Evolutionary conservation across 2,888 invertebrate species (phyloP), one percentile per base, ranked within the genome.

Genomic region (Drosophila fulvimacula): DNA sequence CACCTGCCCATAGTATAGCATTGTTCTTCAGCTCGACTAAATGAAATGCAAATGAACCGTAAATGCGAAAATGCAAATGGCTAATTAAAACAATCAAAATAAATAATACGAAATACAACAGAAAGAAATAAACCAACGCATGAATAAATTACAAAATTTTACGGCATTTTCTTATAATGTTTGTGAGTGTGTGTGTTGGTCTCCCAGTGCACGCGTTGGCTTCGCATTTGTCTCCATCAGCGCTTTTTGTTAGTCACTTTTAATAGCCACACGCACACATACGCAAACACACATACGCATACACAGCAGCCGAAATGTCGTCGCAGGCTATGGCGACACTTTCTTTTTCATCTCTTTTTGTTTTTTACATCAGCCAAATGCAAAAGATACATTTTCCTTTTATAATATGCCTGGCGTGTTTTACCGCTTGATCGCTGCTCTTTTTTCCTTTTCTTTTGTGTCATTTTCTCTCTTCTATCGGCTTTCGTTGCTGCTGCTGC

Each of bases 301-400:
- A 63, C 53, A 49, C 53, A 76, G 62, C 63, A 64, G 61, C 62
- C 73, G 36, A 68, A 74, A 66, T 65, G 56, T 63, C 62, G 68
- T 63, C 60, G 73, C 68, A 81, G 71, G 70, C 81, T 70, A 57
- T 62, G 60, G 71, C 66, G 72, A 75, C 81, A 88, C 87, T 88
- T 88, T 83, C 88, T 83, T 88, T 83, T 85, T 85, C 82, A 85
- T 79, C 76, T 88, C 68, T 77, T 64, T 63, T 41, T 5, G 27
- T 30, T 56, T 56, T 70, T 83, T 71, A 74, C 66, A 65, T 67
- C 65, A 48, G 59, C 46, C 46, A 72, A 77, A 73, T 82, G 79
- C 64, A 79, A 79, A 81, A 80, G 82, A 75, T 79, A 85, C 60
- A 77, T 88, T 77, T 84, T 67, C 82, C 69, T 71, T 71, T 73